Evolutionary conservation across 2,113 vertebrate species (phyloP).

Genomic region (Neolamprologus cancellatus): DNA sequence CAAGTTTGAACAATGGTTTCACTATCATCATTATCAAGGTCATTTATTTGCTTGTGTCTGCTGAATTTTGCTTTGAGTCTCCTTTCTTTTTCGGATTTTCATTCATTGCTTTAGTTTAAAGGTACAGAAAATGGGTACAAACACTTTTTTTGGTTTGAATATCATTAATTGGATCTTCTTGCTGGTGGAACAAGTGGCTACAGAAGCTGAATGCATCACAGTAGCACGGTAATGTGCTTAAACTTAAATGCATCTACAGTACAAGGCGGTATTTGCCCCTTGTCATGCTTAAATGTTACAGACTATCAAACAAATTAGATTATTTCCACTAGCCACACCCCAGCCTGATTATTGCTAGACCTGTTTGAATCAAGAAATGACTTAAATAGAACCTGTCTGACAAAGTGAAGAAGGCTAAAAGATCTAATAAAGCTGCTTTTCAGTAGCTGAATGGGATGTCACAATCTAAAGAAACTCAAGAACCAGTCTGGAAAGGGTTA

Average conservation of each 20-base stretch:
- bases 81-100: not conserved
- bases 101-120: not conserved
- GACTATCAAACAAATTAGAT: not conserved
- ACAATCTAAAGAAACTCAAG: not conserved
- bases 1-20: not conserved
- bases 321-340: not conserved
- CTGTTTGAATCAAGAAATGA: not conserved
- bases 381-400: not conserved
- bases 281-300: not conserved
- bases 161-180: not conserved
- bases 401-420: not conserved
- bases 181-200: not conserved
- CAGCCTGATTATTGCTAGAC: not conserved
- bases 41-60: not conserved
- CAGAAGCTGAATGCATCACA: not conserved
- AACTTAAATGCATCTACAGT: not conserved
- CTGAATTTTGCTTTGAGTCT: not conserved
- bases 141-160: too few species aligned
- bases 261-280: rapidly evolving
- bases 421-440: not conserved
- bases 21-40: not conserved
- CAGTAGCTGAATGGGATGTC: not conserved
- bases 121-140: not conserved
- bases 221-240: not conserved
- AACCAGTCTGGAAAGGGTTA: not conserved